Base-by-base conservation (phyloP, 2,888 invertebrate genomes). In the Polylopha cassiicola region DNA sequence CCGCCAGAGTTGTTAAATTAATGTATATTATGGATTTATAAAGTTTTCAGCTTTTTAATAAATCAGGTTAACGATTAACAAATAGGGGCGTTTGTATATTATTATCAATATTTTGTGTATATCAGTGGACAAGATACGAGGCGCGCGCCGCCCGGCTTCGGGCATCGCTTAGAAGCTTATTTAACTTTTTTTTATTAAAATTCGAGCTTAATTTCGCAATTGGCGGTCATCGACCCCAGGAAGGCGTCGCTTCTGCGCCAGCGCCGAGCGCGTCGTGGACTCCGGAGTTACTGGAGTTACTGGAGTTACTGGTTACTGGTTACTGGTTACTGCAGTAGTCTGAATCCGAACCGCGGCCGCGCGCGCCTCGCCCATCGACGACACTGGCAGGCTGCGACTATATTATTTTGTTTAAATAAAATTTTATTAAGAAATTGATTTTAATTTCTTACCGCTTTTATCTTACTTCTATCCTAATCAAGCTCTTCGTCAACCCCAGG, bases 321-420 rank as follows among this genome's bases (percentile, higher is more conserved):
- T 58, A 31, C 48, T 43, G 27, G 50, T 51, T 47, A 46, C 53
- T 50, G 56, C 48, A 42, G 55, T 52, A 51, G 55, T 50, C 52
- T 50, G 53, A 61, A 62, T 51, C 44, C 51, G n/a, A n/a, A n/a
- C n/a, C n/a, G n/a, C n/a, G n/a, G 59, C 63, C 55, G 54, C 57
- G 58, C 58, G 55, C 56, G 53, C 51, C 54, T 47, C 42, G 46
- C 48, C n/a, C 55, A 53, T 61, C 61, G 54, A 57, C 67, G 66
- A 62, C 65, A 59, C 64, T 57, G 61, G 61, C 72, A 66, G 62
- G 69, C 72, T 67, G 65, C 72, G 64, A 70, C 65, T 73, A 75
- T 72, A 76, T 77, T 77, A 79, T 79, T 80, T 79, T 79, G 78
- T 78, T 80, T 78, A 78, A 66, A 62, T 73, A 74, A 79, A 76